Percentiles rank a stretch among this genome's conserved stretches.
Conservation (phyloP, 2,888 invertebrate species). For the Phaonia tiefii region DNA sequence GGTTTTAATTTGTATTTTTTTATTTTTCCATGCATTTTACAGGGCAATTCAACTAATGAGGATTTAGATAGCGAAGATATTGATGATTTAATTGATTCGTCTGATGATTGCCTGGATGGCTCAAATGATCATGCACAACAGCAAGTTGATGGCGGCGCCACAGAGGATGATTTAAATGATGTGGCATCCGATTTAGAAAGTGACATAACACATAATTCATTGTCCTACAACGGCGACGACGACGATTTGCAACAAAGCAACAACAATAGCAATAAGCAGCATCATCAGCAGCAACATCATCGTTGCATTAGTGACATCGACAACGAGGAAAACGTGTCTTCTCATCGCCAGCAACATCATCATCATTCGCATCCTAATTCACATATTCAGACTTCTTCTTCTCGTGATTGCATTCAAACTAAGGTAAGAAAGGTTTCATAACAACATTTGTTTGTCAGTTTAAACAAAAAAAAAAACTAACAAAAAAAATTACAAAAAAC, state of each 20-base stretch:
- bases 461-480: no score
- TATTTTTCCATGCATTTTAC: not conserved
- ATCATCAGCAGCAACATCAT: constrained; percentile 39
- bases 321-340: constrained; percentile 63
- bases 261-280: constrained; percentile 43
- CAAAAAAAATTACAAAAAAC: no score
- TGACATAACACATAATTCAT: constrained; percentile 70
- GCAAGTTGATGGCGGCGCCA: constrained; percentile 70
- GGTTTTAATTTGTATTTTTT: not conserved
- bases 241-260: constrained; percentile 21
- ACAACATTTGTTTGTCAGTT: constrained; percentile 32
- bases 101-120: constrained; percentile 60
- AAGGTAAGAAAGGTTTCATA: constrained; percentile 74
- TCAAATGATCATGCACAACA: constrained; percentile 35
- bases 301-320: constrained; percentile 49
- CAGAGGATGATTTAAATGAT: constrained; percentile 78
- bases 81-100: constrained; percentile 67
- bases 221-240: constrained; percentile 64
- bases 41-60: constrained; percentile 75
- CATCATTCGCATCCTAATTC: constrained; percentile 34
- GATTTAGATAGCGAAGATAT: constrained; percentile 70
- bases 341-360: constrained; percentile 40
- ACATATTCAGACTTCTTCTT: constrained; percentile 64
- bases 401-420: constrained; percentile 75
- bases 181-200: constrained; percentile 76